These are phyloP conservation scores for Hydrotaea cyrtoneurina DNA, from an alignment of 2,888 invertebrate genomes.

Conservation along the genomic window DNA sequence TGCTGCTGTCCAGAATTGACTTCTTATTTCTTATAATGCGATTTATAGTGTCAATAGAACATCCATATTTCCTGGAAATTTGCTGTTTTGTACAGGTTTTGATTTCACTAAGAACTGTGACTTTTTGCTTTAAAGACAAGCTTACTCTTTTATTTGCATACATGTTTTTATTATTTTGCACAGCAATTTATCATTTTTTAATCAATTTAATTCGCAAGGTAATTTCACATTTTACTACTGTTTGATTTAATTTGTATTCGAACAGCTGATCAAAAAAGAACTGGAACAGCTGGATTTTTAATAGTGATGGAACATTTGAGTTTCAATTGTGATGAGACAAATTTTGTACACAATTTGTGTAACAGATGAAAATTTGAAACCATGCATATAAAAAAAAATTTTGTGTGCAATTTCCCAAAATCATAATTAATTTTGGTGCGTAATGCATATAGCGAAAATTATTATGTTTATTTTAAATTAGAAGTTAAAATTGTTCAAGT, in stretches of 20 bases:
- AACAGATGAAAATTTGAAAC: not conserved
- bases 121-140: conserved; percentile 44
- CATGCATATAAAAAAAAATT: not conserved
- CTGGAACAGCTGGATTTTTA: not conserved
- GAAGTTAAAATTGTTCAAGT: conserved; percentile 5
- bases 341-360: not conserved
- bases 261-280: no score
- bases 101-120: conserved; percentile 24
- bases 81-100: conserved; percentile 31
- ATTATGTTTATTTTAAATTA: conserved; percentile 17
- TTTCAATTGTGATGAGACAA: conserved; percentile 22
- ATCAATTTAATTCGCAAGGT: no score
- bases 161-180: no score
- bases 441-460: conserved; percentile 41
- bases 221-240: no score
- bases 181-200: no score
- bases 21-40: conserved; percentile 40
- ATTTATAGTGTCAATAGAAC: conserved; percentile 31
- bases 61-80: conserved; percentile 32
- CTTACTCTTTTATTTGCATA: conserved; percentile 36
- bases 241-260: no score
- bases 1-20: conserved; percentile 40
- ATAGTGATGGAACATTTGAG: not conserved
- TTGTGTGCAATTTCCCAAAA: conserved; percentile 20
- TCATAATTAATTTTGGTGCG: conserved; percentile 30